phyloP scores from a whole-genome alignment of 2,797 vertebrate genomes.

The Fistularia commersonii region DNA sequence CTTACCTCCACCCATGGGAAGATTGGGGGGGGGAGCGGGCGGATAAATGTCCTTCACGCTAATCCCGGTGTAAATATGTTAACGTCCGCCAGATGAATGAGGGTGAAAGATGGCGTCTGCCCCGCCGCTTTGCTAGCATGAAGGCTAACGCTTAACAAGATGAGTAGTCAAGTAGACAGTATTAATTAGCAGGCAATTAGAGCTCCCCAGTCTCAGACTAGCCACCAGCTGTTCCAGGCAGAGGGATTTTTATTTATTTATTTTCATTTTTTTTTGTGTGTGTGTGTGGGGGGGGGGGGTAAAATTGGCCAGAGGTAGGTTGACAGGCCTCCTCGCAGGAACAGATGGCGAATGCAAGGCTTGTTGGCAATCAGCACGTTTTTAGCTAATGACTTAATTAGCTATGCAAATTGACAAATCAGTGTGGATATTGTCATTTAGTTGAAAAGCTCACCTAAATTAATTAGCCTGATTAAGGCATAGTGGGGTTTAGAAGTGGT shows the following conservation, averaged over 20 bases:
- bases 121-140: constrained; percentile 24
- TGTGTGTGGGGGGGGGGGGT: constrained; percentile 17
- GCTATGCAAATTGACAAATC: constrained; percentile 98
- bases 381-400: constrained; percentile 99
- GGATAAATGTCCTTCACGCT: no score
- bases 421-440: constrained; percentile 98
- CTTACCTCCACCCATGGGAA: no score
- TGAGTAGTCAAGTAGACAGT: constrained; percentile 77
- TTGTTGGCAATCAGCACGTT: constrained; percentile 89
- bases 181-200: constrained; percentile 88
- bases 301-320: constrained; percentile 81
- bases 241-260: constrained; percentile 52
- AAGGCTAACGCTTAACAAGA: constrained; percentile 77
- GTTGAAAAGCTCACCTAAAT: constrained; percentile 97
- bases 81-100: constrained; percentile 39
- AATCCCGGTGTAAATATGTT: constrained; percentile 26
- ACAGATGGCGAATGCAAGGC: constrained; percentile 96
- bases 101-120: neutral
- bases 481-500: constrained; percentile 85
- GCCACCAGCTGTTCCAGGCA: constrained; percentile 87
- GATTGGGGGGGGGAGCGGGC: no score
- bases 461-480: constrained; percentile 97
- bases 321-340: constrained; percentile 88
- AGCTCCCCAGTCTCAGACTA: constrained; percentile 74
- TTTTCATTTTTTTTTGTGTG: no score